Percentiles rank a stretch among this genome's conserved stretches.
These are phyloP conservation scores for Mallotus villosus DNA, from an alignment of 2,797 vertebrate genomes.

Conservation along the genomic window DNA sequence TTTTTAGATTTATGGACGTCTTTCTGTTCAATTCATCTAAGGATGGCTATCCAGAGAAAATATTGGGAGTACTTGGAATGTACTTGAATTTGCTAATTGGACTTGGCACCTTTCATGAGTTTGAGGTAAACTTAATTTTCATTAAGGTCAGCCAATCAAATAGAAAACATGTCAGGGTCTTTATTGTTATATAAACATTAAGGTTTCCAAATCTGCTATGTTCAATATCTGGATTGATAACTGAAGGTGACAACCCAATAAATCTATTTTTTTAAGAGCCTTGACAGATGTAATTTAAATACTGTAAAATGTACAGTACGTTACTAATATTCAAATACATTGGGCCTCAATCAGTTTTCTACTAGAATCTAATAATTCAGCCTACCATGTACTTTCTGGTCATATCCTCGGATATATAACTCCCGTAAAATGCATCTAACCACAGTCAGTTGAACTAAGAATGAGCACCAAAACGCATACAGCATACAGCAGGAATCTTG, in stretches of 20 bases:
- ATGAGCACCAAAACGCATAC: background rate
- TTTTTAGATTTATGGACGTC: constrained; percentile 44
- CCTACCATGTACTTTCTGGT: no score
- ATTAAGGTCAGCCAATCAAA: constrained; percentile 28
- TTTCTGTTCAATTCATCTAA: constrained; percentile 14
- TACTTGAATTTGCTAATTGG: background rate
- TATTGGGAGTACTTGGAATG: background rate
- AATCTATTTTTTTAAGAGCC: constrained; percentile 19
- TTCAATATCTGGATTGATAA: background rate
- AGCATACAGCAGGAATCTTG: background rate
- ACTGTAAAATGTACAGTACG: constrained; percentile 18
- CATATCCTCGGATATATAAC: no score
- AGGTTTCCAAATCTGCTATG: constrained; percentile 29
- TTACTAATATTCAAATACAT: background rate
- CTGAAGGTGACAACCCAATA: no score
- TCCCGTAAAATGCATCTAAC: no score
- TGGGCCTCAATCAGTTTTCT: background rate
- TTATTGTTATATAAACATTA: constrained; percentile 40
- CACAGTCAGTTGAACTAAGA: background rate
- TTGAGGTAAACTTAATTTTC: constrained; percentile 59
- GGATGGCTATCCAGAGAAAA: background rate
- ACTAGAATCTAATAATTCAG: background rate
- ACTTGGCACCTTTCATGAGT: background rate
- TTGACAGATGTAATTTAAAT: constrained; percentile 2
- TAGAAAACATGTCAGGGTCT: background rate